Evolutionary conservation across 2,797 vertebrate genomes (phyloP).

Genomic region (Pelobates cultripes): DNA sequence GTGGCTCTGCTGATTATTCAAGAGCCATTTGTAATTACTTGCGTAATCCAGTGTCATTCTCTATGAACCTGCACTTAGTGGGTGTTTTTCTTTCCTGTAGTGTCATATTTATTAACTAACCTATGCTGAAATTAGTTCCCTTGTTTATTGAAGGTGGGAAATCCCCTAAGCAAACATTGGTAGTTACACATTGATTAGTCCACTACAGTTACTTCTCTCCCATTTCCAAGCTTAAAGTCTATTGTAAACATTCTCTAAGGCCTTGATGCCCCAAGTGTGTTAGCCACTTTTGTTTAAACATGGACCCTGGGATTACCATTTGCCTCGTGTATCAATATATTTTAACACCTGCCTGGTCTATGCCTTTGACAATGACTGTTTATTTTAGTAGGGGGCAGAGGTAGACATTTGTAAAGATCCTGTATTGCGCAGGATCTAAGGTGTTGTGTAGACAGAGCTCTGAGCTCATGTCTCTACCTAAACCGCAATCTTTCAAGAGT

Average conservation of each 20-base stretch:
- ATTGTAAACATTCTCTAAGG: not conserved
- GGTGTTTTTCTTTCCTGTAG: not conserved
- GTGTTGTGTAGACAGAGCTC: slow-evolving; percentile 7
- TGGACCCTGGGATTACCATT: not conserved
- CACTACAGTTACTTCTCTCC: not conserved
- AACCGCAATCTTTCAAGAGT: slow-evolving; percentile 2
- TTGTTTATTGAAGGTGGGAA: slow-evolving; percentile 1
- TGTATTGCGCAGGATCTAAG: slow-evolving; percentile 17
- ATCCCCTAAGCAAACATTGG: not conserved
- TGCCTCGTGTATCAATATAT: not conserved
- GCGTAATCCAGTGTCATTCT: no score
- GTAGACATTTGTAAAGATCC: slow-evolving; percentile 18
- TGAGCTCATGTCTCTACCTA: slow-evolving; percentile 17
- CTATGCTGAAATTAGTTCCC: not conserved
- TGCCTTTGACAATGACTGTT: not conserved
- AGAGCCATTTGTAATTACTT: no score
- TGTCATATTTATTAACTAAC: not conserved
- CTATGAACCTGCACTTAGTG: no score
- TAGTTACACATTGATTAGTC: not conserved
- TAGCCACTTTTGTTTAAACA: not conserved
- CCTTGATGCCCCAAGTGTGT: not conserved
- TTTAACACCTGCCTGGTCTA: not conserved
- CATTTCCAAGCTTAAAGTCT: not conserved
- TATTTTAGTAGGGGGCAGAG: not conserved
- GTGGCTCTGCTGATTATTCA: no score